Percentiles rank a stretch among this genome's conserved stretches.
Conservation (phyloP, 2,113 vertebrate species). For the Gobius niger region DNA sequence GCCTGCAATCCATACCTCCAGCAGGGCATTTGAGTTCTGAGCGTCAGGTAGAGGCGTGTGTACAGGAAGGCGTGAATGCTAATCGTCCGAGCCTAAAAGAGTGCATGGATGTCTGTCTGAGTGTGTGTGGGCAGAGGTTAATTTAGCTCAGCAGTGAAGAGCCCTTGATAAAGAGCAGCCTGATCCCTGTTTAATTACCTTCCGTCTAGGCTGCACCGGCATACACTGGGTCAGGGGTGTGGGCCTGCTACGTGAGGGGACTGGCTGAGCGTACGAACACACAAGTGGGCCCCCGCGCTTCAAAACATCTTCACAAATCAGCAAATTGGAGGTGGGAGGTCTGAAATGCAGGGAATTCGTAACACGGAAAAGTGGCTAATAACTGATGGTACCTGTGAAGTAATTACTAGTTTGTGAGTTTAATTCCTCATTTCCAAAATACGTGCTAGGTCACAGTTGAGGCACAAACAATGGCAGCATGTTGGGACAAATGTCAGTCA, state of each 20-base stretch:
- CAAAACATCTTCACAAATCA: conserved; percentile 3
- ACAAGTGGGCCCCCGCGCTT: conserved; percentile 7
- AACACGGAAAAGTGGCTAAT: neutral
- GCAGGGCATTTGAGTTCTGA: neutral
- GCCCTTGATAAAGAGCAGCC: conserved; percentile 75
- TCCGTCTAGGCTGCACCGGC: conserved; percentile 62
- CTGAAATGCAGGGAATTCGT: neutral
- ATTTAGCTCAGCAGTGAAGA: conserved; percentile 73
- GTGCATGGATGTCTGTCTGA: conserved; percentile 17
- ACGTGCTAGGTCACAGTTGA: too few species aligned
- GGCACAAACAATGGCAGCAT: too few species aligned
- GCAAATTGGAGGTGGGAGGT: neutral
- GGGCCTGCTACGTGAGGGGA: conserved; percentile 50
- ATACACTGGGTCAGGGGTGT: conserved; percentile 59
- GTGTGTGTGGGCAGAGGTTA: conserved; percentile 68
- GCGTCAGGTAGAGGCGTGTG: conserved; percentile 16
- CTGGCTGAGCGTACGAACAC: conserved; percentile 41
- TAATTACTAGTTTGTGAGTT: neutral
- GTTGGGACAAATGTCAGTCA: too few species aligned
- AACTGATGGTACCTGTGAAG: neutral
- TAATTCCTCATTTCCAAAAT: too few species aligned
- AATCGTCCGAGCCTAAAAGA: conserved; percentile 28
- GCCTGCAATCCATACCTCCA: neutral
- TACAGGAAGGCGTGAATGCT: conserved; percentile 15
- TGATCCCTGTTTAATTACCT: conserved; percentile 78